Base-by-base conservation (phyloP, 2,888 invertebrate genomes). In the Melanostoma mellinum region DNA sequence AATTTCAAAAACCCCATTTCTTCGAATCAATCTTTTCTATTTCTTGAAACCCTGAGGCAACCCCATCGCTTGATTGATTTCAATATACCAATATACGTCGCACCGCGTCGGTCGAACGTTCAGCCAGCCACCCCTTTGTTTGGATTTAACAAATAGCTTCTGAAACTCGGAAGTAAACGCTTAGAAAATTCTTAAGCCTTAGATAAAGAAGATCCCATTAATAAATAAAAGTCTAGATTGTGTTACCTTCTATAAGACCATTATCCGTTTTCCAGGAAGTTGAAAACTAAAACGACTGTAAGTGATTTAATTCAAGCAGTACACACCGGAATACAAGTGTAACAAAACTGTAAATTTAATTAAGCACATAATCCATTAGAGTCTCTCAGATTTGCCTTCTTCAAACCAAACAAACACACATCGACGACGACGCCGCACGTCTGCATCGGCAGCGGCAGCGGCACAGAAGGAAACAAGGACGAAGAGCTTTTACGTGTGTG, bases 291-390 rank as follows among this genome's bases (percentile, higher is more conserved):
- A 76, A 69, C 55, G 36, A 30, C 40, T 52, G 61, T 69, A 78
- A 78, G 77, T 82, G 63, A 69, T 82, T 74, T 73, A 74, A 82
- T 78, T 63, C 52, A 63, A 73, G 63, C 53, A 53, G 8, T 67
- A 42, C 36, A 30, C 20, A 8, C 20, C 36, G 33, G 3, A 9
- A 65, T 50, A 52, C 38, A 68, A 55, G 56, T 76, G 52, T 73
- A 82, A 60, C 68, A 63, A 38, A 69, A 60, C 69, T 52, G 78
- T 74, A 78, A 77, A 78, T 77, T 82, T 82, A 82, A 82, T 82
- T 82, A 78, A 82, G 82, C 82, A 82, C 68, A 73, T 65, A 82
- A 82, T 78, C 82, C 82, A 82, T 82, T 82, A 77, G 77, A 63
- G 63, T 40, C 58, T 72, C 67, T 72, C 53, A 76, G 67, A 58